phyloP scores from a whole-genome alignment of 2,888 invertebrate genomes.

The Eugnorisma glareosa region DNA sequence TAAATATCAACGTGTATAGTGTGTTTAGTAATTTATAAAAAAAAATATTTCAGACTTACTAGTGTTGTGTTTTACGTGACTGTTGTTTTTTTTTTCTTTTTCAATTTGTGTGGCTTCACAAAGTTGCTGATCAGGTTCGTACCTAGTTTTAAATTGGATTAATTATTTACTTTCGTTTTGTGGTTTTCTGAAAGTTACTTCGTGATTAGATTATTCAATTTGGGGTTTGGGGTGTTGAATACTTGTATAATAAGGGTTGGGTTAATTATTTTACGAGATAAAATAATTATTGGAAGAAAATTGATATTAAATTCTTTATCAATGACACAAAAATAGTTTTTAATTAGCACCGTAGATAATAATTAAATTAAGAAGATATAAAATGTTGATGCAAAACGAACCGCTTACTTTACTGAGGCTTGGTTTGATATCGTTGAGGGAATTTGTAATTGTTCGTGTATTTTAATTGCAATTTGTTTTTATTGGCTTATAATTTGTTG shows the following conservation, averaged over 20 bases:
- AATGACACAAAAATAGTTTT: background rate
- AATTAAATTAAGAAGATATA: background rate
- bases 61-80: conserved; percentile 71
- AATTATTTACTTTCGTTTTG: conserved; percentile 60
- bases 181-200: conserved; percentile 46
- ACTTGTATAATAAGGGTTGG: background rate
- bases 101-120: conserved; percentile 70
- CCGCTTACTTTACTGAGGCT: background rate
- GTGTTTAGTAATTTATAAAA: conserved; percentile 38
- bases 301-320: fast-evolving
- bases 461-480: background rate
- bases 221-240: background rate
- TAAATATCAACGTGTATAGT: conserved; percentile 61
- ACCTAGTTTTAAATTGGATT: conserved; percentile 71
- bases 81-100: conserved; percentile 37
- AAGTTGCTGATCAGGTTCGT: conserved; percentile 69
- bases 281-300: background rate
- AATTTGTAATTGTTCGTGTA: background rate
- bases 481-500: background rate
- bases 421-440: background rate
- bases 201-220: background rate
- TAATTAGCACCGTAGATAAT: background rate
- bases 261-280: background rate
- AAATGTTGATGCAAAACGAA: background rate
- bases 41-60: conserved; percentile 23